phyloP scores from a whole-genome alignment of 2,113 vertebrate species.

The Halichoeres trimaculatus region DNA sequence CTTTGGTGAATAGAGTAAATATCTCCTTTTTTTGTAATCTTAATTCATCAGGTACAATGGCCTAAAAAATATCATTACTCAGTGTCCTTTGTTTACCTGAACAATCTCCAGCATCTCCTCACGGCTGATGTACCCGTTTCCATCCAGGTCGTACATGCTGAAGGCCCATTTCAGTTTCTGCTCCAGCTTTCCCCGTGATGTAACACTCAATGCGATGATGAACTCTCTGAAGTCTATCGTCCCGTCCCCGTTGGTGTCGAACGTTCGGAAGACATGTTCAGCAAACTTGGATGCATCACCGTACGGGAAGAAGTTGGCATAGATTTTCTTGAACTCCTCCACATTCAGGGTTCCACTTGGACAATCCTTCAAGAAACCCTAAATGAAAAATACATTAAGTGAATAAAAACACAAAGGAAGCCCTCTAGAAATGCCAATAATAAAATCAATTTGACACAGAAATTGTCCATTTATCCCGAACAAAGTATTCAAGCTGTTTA shows the following conservation, averaged over 20 bases:
- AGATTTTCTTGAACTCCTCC: slow-evolving; percentile 99
- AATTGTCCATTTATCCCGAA: no score
- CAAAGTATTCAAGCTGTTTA: no score
- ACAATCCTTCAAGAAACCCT: slow-evolving; percentile 98
- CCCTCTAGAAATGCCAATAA: no score
- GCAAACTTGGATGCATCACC: slow-evolving; percentile 98
- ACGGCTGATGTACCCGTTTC: slow-evolving; percentile 98
- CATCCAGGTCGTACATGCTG: slow-evolving; percentile 99
- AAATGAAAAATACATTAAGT: not conserved
- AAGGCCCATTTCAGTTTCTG: slow-evolving; percentile 99
- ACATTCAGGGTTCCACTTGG: slow-evolving; percentile 96
- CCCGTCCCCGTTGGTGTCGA: slow-evolving; percentile 96
- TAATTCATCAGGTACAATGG: not conserved
- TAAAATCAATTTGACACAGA: not conserved
- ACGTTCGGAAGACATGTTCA: slow-evolving; percentile 98
- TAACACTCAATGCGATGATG: slow-evolving; percentile 98
- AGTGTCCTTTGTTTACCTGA: slow-evolving; percentile 83
- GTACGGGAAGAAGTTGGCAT: slow-evolving; percentile 98
- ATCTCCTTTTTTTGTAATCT: not conserved
- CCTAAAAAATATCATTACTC: not conserved
- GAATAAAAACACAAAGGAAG: not conserved
- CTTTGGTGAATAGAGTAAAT: no score
- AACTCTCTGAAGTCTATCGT: slow-evolving; percentile 99
- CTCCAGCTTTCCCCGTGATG: slow-evolving; percentile 96
- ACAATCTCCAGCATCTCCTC: slow-evolving; percentile 99